phyloP scores from a whole-genome alignment of 2,797 vertebrate genomes.

The Tenualosa thibaudeaui region DNA sequence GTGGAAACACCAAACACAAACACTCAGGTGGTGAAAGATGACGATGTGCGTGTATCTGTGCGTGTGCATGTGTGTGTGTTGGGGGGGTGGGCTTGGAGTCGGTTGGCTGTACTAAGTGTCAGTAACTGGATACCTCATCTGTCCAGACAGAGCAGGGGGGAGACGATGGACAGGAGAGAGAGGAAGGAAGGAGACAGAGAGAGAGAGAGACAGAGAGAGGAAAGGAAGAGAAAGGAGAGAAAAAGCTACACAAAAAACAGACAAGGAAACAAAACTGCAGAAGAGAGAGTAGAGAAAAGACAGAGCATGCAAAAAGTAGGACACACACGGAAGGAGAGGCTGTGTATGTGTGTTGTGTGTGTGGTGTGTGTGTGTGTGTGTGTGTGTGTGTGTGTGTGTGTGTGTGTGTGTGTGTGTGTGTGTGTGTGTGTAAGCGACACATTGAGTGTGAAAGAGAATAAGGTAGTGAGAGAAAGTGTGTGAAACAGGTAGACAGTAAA shows the following conservation, averaged over 20 bases:
- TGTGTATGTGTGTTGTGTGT: no score
- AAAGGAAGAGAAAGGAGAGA: background rate
- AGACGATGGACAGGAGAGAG: background rate
- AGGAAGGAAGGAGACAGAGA: background rate
- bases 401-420: no score
- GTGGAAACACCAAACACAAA: slow-evolving; percentile 18
- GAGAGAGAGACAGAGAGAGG: slow-evolving; percentile 11
- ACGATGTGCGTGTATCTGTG: slow-evolving; percentile 17
- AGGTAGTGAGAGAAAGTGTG: no score
- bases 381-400: no score
- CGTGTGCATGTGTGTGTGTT: background rate
- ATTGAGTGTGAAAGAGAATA: no score
- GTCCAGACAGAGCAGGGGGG: background rate
- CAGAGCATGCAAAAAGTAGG: background rate
- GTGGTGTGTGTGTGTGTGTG: no score
- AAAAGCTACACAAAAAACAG: background rate
- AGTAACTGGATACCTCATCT: slow-evolving; percentile 27
- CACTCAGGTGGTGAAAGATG: background rate
- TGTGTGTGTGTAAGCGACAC: no score
- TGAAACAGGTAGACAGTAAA: background rate
- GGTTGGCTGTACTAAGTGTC: slow-evolving; percentile 13
- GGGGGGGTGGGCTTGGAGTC: background rate
- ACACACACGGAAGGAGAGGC: no score
- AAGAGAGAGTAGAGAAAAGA: background rate
- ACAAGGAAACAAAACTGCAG: background rate